Base-by-base conservation (phyloP, 2,888 invertebrate species). In the Callinectes sapidus region DNA sequence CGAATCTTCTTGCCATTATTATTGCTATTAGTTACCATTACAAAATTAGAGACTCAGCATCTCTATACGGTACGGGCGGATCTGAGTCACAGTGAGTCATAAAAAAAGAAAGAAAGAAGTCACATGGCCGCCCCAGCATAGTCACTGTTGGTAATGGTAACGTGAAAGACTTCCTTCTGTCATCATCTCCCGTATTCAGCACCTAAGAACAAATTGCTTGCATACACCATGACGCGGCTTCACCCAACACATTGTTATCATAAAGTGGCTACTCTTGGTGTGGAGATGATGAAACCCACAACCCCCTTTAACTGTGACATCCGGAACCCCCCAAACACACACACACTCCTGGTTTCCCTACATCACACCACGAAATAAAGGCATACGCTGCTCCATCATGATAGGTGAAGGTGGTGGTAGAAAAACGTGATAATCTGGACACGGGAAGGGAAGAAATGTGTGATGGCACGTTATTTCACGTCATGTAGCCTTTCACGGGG, bases 111-210 rank as follows among this genome's bases (percentile, higher is more conserved):
- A 3, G 16, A n/a, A 28, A 28, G 28, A 28, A 71, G n/a, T 2
- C 13, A 71, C 10, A 28, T 13, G 71, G 71, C 0, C 28, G 71
- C 10, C 13, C 5, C 23, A 2, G 71, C n/a, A 23, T 71, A 16
- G 61, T 61, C 61, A 16, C 23, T 61, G 18, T 23, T 23, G 2
- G 2, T 71, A 71, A 71, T 71, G 71, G n/a, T 71, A 13, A 61
- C 61, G 71, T 28, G 71, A 28, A 71, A 28, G 71, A 71, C 71
- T 71, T 71, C 71, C 28, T 71, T 71, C 71, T 71, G n/a, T 71
- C n/a, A 71, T 71, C 28, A 8, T n/a, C 71, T 23, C 6, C 71
- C 28, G 71, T 10, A 71, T 28, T 6, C 61, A 61, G 18, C 61
- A 61, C 61, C 16, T 48, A 5, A 8, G 48, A 48, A 77, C n/a